Conservation (phyloP, 2,113 vertebrate species). For the Malurus elegans region DNA sequence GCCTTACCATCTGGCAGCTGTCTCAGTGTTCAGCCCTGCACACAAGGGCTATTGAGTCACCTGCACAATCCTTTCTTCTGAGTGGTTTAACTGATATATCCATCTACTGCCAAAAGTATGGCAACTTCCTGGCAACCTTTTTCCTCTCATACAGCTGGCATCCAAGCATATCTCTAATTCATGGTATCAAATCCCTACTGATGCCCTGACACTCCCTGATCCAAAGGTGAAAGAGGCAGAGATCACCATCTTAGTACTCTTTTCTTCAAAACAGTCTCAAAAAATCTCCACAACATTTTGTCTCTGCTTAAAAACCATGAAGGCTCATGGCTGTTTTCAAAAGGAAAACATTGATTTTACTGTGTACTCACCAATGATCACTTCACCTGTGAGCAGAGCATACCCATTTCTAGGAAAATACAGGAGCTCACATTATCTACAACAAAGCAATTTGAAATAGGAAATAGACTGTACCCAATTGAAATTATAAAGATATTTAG, state of each 20-base stretch:
- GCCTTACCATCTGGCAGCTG: not conserved
- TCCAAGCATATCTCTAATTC: not conserved
- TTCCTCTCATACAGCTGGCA: not conserved
- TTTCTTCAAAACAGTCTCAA: not conserved
- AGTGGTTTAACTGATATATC: not conserved
- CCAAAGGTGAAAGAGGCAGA: not conserved
- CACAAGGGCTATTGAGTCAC: not conserved
- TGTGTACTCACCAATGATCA: not conserved
- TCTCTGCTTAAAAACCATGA: not conserved
- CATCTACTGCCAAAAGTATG: not conserved
- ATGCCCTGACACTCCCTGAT: not conserved
- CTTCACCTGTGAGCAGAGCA: not conserved
- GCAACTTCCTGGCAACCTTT: not conserved
- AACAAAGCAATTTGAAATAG: not conserved
- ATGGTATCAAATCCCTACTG: not conserved
- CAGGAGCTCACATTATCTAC: not conserved
- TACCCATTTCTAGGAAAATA: not conserved
- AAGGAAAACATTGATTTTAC: not conserved
- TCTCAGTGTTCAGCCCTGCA: not conserved
- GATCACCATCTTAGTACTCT: not conserved
- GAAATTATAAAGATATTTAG: conserved; percentile 25
- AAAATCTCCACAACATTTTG: not conserved
- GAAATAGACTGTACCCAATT: conserved; percentile 9
- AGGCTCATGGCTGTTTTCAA: not conserved
- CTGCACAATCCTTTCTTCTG: not conserved